Percentiles rank a stretch among this genome's conserved stretches.
phyloP scores from a whole-genome alignment of 1,140 invertebrate species.

The Nebria ingens region DNA sequence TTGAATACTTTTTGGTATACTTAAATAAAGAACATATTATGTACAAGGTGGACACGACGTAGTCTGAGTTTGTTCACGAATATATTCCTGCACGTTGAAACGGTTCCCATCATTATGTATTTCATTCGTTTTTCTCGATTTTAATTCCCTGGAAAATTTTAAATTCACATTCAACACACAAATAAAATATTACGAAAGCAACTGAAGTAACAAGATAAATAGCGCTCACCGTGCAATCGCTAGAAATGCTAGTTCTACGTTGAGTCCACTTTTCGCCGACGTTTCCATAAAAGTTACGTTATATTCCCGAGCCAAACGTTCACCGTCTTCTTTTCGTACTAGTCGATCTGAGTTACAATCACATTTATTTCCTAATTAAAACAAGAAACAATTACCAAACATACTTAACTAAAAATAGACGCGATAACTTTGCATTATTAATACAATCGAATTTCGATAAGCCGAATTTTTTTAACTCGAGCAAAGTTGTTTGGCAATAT shows the following conservation, averaged over 20 bases:
- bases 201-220: neutral
- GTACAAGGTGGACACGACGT: conserved; percentile 38
- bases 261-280: conserved; percentile 74
- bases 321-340: conserved; percentile 69
- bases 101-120: conserved; percentile 41
- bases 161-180: neutral
- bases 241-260: conserved; percentile 72
- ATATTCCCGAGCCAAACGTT: conserved; percentile 68
- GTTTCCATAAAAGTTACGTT: conserved; percentile 81
- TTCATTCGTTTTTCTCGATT: conserved; percentile 42
- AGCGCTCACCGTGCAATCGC: conserved; percentile 54
- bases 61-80: conserved; percentile 49
- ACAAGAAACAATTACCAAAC: neutral
- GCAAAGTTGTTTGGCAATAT: too few relatives aligned
- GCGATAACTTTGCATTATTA: neutral
- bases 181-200: neutral
- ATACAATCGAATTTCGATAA: neutral
- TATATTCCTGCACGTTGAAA: conserved; percentile 60
- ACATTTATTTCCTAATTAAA: conserved; percentile 66
- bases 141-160: conserved; percentile 47
- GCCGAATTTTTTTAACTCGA: too few relatives aligned
- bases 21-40: neutral
- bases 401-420: conserved; percentile 2
- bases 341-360: conserved; percentile 63
- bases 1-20: too few relatives aligned